Base-by-base conservation (phyloP, 2,797 vertebrate genomes). In the Chrosomus eos region DNA sequence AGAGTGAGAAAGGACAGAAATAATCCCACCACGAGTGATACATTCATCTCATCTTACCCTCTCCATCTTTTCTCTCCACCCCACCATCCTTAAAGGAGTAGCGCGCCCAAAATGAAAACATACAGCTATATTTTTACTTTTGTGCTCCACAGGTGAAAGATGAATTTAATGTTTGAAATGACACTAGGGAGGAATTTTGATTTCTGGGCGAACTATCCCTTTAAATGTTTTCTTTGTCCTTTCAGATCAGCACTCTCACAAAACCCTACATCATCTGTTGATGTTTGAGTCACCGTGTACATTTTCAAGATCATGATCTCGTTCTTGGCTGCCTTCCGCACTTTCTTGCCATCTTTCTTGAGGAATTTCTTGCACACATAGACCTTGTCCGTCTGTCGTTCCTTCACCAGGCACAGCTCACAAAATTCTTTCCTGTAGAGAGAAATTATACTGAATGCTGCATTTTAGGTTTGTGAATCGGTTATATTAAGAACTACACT, bases 261-360 rank as follows among this genome's bases (percentile, higher is more conserved):
- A 84, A 87, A 81, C 60, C 45, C 60, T 86, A 60, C 82, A 84
- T 86, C 77, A 87, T 87, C 88, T 87, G 81, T 60, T 68, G 84
- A 82, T 40, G 58, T 84, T 74, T 79, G 76, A 85, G 82, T 87
- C 76, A 89, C 85, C 90, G 87, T 96, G 86, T 95, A 97, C 96
- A 97, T 94, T 94, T 97, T 97, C 88, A 97, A 93, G 91, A 97
- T 97, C 94, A 96, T 95, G 91, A 97, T 97, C 93, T 97, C 96
- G 40, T 96, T 97, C 93, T 96, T 96, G 89, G 96, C 96, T 75
- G 96, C 96, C 92, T 96, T 96, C 89, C 96, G 94, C 91, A 97
- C 96, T 93, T 96, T 97, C 88, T 93, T 95, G 87, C 96, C 96
- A 53, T 97, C 96, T 90, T 96, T 97, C 93, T 97, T 97, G 90